Evolutionary conservation across 2,113 vertebrate genomes (phyloP).

Genomic region (Myotis brandtii): DNA sequence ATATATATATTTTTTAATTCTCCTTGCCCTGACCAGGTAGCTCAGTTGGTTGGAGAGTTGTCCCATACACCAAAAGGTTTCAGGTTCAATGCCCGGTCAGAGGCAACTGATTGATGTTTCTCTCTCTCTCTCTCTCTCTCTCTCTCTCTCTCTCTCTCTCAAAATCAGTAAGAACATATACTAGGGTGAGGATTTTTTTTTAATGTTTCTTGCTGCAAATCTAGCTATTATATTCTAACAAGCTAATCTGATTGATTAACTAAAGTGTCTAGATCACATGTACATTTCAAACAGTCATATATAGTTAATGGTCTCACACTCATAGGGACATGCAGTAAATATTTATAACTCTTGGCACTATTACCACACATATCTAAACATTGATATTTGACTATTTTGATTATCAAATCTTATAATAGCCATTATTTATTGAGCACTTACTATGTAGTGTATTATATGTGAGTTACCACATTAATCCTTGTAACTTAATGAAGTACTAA

Average conservation of each 20-base stretch:
- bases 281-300: not conserved
- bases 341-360: not conserved
- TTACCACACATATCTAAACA: not conserved
- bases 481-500: constrained; percentile 20
- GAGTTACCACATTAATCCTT: constrained; percentile 6
- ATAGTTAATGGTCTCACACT: not conserved
- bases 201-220: not conserved
- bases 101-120: not conserved
- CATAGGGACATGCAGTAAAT: not conserved
- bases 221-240: not conserved
- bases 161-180: not conserved
- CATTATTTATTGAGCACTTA: constrained; percentile 21
- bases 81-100: not conserved
- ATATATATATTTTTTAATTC: not conserved
- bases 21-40: not conserved
- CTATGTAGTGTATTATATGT: not conserved
- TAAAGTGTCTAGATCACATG: not conserved
- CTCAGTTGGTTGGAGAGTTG: not conserved
- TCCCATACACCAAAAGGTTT: not conserved
- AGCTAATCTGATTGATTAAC: not conserved
- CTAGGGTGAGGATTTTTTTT: not conserved
- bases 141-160: not conserved
- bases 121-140: too few relatives aligned
- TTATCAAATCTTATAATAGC: not conserved
- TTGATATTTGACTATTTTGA: not conserved